Evolutionary conservation across 2,797 vertebrate species (phyloP), one percentile per base, ranked within the genome.

Genomic region (Nasua narica): DNA sequence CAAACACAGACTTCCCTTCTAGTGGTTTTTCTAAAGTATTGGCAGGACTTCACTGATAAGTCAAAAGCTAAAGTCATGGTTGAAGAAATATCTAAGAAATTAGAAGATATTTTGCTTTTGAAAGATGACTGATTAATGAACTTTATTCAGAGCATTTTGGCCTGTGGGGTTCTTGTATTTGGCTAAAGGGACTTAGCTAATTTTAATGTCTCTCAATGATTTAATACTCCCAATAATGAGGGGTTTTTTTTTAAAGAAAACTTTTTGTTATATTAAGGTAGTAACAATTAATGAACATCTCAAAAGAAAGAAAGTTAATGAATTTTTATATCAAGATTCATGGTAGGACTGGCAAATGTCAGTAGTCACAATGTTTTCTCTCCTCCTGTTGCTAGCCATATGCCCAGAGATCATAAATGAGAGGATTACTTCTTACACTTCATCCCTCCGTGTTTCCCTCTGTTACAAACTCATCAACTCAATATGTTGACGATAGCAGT

Each of bases 301-400:
- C 35, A 89, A 52, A 90, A 92, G 58, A 86, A 29, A 10, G 32
- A 82, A 90, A 76, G 27, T 27, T 40, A 86, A 60, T 88, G 23
- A 48, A 65, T 35, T 95, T 96, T 97, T 94, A 62, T 27, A 46
- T 65, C 50, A 72, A 56, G 67, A 93, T 94, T 62, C 10, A 86
- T 27, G 86, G 18, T 60, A 83, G 46, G 37, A 70, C n/a, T 52
- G 14, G n/a, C 32, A 70, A 84, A 50, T 54, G 4, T 70, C 35
- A 46, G 25, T 21, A 90, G 79, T n/a, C 56, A 91, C 15, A 35
- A 4, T 60, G 14, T 84, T 52, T 92, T 85, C 74, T 88, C 54
- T 91, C 35, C 32, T 83, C 76, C 43, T 89, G 5, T 52, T 93
- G 54, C 43, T 67, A 91, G 54, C 35, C 78, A 76, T 21, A 43